These are phyloP conservation scores for Varecia variegata DNA, from an alignment of 2,797 vertebrate species.

Conservation along the genomic window DNA sequence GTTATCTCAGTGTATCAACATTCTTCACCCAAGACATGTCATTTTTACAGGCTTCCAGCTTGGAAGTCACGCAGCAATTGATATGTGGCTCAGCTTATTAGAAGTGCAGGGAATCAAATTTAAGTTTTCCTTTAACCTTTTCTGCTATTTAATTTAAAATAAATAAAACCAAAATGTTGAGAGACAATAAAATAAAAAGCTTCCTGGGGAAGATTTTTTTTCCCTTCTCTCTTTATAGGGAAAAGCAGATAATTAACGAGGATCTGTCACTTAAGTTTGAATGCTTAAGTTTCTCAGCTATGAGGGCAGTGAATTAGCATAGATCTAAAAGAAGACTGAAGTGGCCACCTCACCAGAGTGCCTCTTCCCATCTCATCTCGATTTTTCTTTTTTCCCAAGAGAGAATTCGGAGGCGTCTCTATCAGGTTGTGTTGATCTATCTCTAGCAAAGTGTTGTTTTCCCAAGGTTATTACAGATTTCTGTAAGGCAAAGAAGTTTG, in stretches of 20 bases:
- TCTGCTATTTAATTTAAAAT: slow-evolving; percentile 49
- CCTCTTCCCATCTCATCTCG: neutral
- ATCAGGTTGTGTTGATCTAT: neutral
- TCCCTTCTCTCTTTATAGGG: neutral
- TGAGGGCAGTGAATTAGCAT: neutral
- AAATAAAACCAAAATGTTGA: slow-evolving; percentile 51
- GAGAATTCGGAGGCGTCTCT: neutral
- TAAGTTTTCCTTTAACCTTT: slow-evolving; percentile 29
- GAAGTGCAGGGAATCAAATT: neutral
- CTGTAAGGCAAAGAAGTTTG: neutral
- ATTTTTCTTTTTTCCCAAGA: neutral
- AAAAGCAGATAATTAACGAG: slow-evolving; percentile 25
- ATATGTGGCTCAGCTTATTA: neutral
- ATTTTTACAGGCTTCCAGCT: neutral
- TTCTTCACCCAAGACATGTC: neutral
- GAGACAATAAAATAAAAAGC: slow-evolving; percentile 35
- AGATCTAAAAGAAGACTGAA: neutral
- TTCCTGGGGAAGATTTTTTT: neutral
- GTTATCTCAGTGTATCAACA: neutral
- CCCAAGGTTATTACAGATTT: neutral
- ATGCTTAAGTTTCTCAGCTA: neutral
- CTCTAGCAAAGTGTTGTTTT: neutral
- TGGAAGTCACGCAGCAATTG: neutral
- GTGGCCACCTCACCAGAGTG: neutral
- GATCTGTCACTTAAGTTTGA: neutral